A percentile compares a stretch with the other conserved stretches of the same genome.
These are phyloP conservation scores for Campylomormyrus tamandua DNA, from an alignment of 2,113 vertebrate species.

Conservation along the genomic window DNA sequence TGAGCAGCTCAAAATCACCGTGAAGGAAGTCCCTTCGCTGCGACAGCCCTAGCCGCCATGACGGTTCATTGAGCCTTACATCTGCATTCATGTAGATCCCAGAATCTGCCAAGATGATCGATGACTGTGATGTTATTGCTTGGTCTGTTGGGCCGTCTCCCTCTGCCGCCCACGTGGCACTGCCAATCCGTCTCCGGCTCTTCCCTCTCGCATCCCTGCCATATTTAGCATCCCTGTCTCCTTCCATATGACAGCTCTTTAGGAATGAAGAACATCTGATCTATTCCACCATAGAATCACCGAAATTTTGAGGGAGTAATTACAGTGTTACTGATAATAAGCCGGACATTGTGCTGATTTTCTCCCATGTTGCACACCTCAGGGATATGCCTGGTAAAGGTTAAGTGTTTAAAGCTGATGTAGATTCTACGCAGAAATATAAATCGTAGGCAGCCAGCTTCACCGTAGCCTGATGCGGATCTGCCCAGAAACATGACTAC, in stretches of 20 bases:
- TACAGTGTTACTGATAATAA: not conserved
- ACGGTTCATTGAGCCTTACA: not conserved
- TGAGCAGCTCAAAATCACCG: not conserved
- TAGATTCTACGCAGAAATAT: not conserved
- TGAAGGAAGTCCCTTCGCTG: not conserved
- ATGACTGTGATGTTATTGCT: not conserved
- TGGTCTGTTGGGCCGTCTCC: not conserved
- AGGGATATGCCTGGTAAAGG: not conserved
- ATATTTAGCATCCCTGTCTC: not conserved
- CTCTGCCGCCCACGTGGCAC: not conserved
- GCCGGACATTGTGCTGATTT: not conserved
- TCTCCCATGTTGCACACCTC: not conserved
- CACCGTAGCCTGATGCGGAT: not conserved
- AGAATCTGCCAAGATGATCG: not conserved
- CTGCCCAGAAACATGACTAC: not conserved
- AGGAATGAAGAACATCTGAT: not conserved
- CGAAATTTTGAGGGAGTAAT: not conserved
- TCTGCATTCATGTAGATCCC: not conserved
- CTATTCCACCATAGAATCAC: not conserved
- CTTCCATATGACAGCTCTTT: not conserved
- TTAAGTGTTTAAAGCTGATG: not conserved
- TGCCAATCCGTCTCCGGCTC: not conserved
- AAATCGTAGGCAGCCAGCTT: not conserved
- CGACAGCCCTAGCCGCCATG: not conserved
- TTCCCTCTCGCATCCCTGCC: not conserved